These are phyloP conservation scores for Amphimallon solstitiale DNA, from an alignment of 2,888 invertebrate species.

Conservation along the genomic window DNA sequence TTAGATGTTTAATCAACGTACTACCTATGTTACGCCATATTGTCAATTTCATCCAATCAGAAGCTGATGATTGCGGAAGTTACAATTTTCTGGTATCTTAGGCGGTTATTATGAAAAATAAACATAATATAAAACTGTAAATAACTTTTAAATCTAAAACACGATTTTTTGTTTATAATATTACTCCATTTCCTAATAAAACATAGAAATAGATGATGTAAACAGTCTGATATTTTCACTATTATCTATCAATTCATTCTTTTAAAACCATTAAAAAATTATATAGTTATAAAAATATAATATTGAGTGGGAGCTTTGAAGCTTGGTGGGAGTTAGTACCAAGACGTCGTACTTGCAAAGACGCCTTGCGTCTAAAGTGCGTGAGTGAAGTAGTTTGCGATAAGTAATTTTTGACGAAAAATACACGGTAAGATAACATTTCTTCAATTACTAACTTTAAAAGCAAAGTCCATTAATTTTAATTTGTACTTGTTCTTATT, in stretches of 20 bases:
- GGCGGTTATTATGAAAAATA: conserved; percentile 11
- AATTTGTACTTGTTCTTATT: neutral
- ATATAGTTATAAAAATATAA: conserved; percentile 48
- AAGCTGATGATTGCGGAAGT: neutral
- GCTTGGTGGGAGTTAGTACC: conserved; percentile 50
- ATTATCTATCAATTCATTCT: too few relatives aligned
- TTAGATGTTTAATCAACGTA: conserved; percentile 18
- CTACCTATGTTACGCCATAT: conserved; percentile 23
- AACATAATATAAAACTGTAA: neutral
- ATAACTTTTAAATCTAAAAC: too few relatives aligned
- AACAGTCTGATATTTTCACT: too few relatives aligned
- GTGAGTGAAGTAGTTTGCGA: conserved; percentile 41
- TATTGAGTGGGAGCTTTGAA: conserved; percentile 50
- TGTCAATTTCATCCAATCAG: conserved; percentile 11
- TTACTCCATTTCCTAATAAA: too few relatives aligned
- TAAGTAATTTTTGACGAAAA: conserved; percentile 17
- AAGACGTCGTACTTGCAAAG: conserved; percentile 46
- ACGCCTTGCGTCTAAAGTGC: conserved; percentile 47
- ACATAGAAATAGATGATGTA: too few relatives aligned
- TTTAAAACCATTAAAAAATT: neutral
- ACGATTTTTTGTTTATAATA: too few relatives aligned
- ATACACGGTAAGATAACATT: conserved; percentile 18
- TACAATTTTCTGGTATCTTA: conserved; percentile 5
- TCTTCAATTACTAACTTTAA: neutral
- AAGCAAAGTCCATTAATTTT: neutral